Evolutionary conservation across 2,888 invertebrate species (phyloP).

Genomic region (Drosophila pegasa): DNA sequence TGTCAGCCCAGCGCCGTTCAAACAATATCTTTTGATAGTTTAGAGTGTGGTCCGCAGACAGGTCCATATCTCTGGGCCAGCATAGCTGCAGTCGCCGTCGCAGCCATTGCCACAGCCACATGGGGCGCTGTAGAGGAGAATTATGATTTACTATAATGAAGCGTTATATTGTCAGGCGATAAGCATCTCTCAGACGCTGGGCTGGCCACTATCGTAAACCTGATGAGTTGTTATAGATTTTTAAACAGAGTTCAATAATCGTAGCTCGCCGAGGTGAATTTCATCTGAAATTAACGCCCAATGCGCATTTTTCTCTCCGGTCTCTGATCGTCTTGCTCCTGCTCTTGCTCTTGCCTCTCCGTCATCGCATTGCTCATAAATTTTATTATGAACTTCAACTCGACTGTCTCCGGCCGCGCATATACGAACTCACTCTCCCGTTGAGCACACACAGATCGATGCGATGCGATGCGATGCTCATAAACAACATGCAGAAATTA

Average conservation of each 20-base stretch:
- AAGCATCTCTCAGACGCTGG: constrained; percentile 66
- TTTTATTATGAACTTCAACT: constrained; percentile 76
- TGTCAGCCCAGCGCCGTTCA: constrained; percentile 67
- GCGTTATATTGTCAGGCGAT: constrained; percentile 73
- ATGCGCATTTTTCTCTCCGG: constrained; percentile 12
- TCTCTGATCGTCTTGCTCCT: constrained; percentile 3
- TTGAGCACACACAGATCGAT: constrained; percentile 56
- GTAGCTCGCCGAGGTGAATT: constrained; percentile 45
- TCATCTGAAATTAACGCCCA: constrained; percentile 60
- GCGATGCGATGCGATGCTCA: constrained; percentile 74
- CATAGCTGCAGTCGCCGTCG: constrained; percentile 1
- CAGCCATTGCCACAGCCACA: constrained; percentile 11
- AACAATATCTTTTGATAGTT: constrained; percentile 70
- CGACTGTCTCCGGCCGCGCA: constrained; percentile 26
- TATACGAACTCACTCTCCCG: constrained; percentile 57
- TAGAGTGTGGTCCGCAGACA: constrained; percentile 69
- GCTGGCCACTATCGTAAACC: constrained; percentile 59
- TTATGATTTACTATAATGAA: constrained; percentile 79
- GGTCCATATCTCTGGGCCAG: constrained; percentile 17
- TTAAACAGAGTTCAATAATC: constrained; percentile 73
- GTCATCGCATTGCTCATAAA: constrained; percentile 75
- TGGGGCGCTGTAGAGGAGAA: constrained; percentile 65
- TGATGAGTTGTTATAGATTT: constrained; percentile 80
- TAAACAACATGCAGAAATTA: constrained; percentile 82
- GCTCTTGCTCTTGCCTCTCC: constrained; percentile 20